Evolutionary conservation across 2,797 vertebrate species (phyloP), one percentile per base, ranked within the genome.

Genomic region (Danio albolineatus): DNA sequence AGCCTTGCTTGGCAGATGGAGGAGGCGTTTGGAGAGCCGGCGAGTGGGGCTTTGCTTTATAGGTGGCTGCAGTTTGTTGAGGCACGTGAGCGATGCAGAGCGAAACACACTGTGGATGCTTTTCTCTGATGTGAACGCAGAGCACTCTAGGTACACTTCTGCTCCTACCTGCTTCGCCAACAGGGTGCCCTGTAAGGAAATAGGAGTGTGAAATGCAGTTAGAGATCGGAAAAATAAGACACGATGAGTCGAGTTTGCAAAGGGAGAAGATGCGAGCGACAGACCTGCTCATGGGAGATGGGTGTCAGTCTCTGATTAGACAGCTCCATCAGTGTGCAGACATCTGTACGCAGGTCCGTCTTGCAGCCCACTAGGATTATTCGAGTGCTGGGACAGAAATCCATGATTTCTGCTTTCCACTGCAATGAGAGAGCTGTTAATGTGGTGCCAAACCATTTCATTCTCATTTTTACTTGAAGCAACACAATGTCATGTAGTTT

Each of bases 331-430:
- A 97, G 92, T 0, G 97, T 98, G 90, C 96, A 97, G 21, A 97
- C 92, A 28, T 98, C 97, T 0, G 96, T 97, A 79, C 97, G 92
- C 19, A 98, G 92, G 79, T 98, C 97, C 0, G 93, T 97, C 88
- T 98, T 98, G 81, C 97, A 98, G 86, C 97, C 97, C 19, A 98
- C 94, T n/a, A 99, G 92, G 43, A 98, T 90, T 87, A 98, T 94
- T 10, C 94, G 94, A 7, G 97, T 96, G 88, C 93, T 95, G 82
- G 96, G 94, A 81, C 97, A 99, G 87, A 97, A 98, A 84, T 98
- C 97, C 89, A 95, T 91, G 84, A 99, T 97, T 89, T 99, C 97
- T 0, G 95, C 93, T 90, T 97, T 98, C 97, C 97, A 99, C 97
- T 98, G 86, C 36, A 71, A 67, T 28, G 60, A 86, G n/a, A 79